Evolutionary conservation across 2,888 invertebrate genomes (phyloP), one percentile per base, ranked within the genome.

Genomic region (Ennomos fuscantarius): DNA sequence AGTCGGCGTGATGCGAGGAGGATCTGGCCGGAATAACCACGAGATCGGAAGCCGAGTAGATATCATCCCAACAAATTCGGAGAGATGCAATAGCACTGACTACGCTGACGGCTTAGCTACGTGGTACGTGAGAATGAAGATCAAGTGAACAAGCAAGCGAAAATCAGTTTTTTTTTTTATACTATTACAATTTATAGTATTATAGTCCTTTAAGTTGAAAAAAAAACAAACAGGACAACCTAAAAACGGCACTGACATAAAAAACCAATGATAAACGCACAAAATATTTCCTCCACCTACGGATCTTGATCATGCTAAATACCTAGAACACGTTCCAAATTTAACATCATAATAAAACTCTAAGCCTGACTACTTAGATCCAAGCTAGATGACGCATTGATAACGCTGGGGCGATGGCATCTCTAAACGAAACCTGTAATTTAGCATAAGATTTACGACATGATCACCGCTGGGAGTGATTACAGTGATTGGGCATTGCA

Each of bases 401-500:
- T 80, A 82, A 83, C 79, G 81, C 76, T 73, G 76, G 62, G 74
- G 69, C 70, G 72, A 73, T 82, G 80, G 78, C 78, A 78, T 77
- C 75, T 73, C 45, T 44, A 49, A 49, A 50, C 58, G 49, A 59
- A 87, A 79, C 82, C 79, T 79, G 77, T 84, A 87, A 91, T 90
- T 87, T 86, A 63, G 70, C 60, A 68, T 68, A 73, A 78, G 88
- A 89, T 89, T 88, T 86, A 90, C 78, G 83, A 84, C 80, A 79
- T 81, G 78, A 82, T 82, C 73, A 80, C 71, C 70, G 76, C 78
- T 62, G 68, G 75, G 72, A 78, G 78, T 87, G 81, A 89, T 89
- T 86, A 87, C 79, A 82, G 86, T 86, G 71, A 88, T 89, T 83
- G 75, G 24, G 63, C 62, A 74, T 71, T 73, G 78, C 78, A 76